Evolutionary conservation across 2,888 invertebrate genomes (phyloP), one percentile per base, ranked within the genome.

Genomic region (Caenorhabditis macrosperma): DNA sequence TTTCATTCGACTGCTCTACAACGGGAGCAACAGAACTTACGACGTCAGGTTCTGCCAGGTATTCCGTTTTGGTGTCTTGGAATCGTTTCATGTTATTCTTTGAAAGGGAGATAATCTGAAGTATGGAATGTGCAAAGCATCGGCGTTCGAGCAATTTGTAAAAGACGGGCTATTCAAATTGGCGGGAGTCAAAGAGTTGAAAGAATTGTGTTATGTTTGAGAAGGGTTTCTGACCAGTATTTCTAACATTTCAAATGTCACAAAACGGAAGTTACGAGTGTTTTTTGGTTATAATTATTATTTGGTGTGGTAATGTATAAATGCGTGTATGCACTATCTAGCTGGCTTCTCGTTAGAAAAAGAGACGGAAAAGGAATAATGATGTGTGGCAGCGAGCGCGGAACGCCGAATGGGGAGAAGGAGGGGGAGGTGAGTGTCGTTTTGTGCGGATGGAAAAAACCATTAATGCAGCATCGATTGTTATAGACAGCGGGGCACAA

Each of bases 21-120:
- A 85, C 59, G 85, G 85, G 28, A 54, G 30, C 0, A 84, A 84
- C 52, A 55, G 78, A 7, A 83, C 84, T 0, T 33, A n/a, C 15
- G 76, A 84, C 17, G 71, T 84, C 24, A 44, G 63, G 30, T 82
- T 84, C 67, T 84, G 84, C 46, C 72, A 74, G 55, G 77, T 76
- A 60, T 1, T 33, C 26, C 20, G 12, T 30, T 28, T n/a, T n/a
- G n/a, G n/a, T n/a, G n/a, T n/a, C n/a, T n/a, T n/a, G n/a, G n/a
- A n/a, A n/a, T 4, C 26, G 28, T 48, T 33, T 35, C 17, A 0
- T 12, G 22, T n/a, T 10, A 20, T 41, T 41, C 3, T 10, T 50
- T 26, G 4, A 10, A 12, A 75, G 76, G 61, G 35, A 3, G 66
- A 66, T 6, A 48, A 78, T 35, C 50, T 72, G 17, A 78, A 78